A percentile compares a stretch with the other conserved stretches of the same genome.
phyloP scores from a whole-genome alignment of 2,113 vertebrate species.

The Phylloscopus trochiloides region DNA sequence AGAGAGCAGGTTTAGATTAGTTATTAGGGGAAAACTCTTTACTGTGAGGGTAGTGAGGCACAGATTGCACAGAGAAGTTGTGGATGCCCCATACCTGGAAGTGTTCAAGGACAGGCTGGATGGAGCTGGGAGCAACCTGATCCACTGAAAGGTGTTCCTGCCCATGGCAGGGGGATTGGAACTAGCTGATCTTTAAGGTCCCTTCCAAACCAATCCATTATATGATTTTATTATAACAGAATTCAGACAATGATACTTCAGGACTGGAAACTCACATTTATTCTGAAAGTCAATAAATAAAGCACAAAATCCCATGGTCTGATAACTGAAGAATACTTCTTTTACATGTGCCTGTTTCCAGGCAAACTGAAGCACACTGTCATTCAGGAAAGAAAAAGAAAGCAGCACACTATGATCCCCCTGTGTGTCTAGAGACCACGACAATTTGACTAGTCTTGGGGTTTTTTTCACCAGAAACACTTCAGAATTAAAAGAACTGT shows the following conservation, averaged over 20 bases:
- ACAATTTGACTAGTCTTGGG: not conserved
- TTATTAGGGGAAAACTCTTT: not conserved
- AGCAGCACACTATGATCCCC: not conserved
- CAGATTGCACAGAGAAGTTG: not conserved
- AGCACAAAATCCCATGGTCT: not conserved
- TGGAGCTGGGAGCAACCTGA: not conserved
- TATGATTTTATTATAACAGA: not conserved
- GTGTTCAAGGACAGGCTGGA: not conserved
- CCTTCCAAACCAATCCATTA: not conserved
- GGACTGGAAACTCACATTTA: not conserved
- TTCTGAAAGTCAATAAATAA: not conserved
- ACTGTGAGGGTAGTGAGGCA: not conserved
- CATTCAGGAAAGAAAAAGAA: not conserved
- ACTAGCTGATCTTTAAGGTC: not conserved
- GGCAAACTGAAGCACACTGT: not conserved
- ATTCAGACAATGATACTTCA: not conserved
- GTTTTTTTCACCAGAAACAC: not conserved
- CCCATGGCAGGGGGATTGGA: not conserved
- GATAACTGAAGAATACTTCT: not conserved
- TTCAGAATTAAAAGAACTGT: not conserved
- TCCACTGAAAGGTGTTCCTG: not conserved
- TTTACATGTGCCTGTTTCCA: not conserved
- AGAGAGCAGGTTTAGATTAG: not conserved
- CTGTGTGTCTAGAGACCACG: not conserved
- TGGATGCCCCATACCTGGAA: not conserved